These are phyloP conservation scores for Marronus borbonicus DNA, from an alignment of 2,888 invertebrate species.

Conservation along the genomic window DNA sequence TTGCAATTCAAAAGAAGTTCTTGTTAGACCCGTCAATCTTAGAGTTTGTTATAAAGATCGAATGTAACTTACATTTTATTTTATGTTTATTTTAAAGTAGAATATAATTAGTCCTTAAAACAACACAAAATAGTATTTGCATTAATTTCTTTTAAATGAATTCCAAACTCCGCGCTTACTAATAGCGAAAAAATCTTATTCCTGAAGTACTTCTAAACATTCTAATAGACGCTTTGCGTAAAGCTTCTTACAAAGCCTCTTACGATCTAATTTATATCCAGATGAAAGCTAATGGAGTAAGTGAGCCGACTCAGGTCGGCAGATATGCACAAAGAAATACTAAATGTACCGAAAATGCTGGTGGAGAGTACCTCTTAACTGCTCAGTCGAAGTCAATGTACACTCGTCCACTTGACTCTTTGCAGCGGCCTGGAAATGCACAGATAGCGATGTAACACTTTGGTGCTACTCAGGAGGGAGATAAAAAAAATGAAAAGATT, in stretches of 20 bases:
- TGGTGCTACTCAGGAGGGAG: background rate
- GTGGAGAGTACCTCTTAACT: slow-evolving; percentile 25
- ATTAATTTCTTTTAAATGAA: background rate
- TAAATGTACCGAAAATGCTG: slow-evolving; percentile 44
- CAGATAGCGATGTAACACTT: slow-evolving; percentile 15
- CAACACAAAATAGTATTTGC: no score
- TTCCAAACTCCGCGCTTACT: background rate
- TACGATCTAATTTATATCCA: slow-evolving; percentile 27
- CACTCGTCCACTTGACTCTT: slow-evolving; percentile 31
- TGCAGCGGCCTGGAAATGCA: background rate
- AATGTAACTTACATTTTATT: no score
- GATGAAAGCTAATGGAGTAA: slow-evolving; percentile 43
- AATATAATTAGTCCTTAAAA: no score
- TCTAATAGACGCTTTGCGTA: background rate
- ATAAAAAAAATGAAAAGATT: no score
- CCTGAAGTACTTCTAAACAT: background rate
- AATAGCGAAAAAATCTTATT: background rate
- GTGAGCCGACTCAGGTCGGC: slow-evolving; percentile 30
- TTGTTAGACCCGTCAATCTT: no score
- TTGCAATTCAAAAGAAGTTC: no score
- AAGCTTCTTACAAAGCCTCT: slow-evolving; percentile 14
- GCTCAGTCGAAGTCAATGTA: slow-evolving; percentile 30
- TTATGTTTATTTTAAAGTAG: no score
- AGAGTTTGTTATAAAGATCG: no score
- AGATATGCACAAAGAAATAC: slow-evolving; percentile 42